Evolutionary conservation across 2,888 invertebrate genomes (phyloP).

Genomic region (Ernsta delagoae): DNA sequence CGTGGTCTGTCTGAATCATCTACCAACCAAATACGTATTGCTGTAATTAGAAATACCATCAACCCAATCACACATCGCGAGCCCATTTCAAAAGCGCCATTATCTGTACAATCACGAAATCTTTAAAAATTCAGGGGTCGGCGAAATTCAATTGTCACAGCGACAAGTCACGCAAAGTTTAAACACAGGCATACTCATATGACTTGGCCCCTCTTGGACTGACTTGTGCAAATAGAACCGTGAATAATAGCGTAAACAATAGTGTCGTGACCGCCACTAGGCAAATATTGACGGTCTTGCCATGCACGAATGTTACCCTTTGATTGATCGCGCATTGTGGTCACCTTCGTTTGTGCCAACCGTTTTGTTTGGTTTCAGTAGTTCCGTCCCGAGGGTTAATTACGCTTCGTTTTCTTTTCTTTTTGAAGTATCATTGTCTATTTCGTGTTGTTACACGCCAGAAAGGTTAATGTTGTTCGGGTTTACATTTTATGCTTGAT

Average conservation of each 20-base stretch:
- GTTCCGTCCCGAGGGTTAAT: slow-evolving; percentile 13
- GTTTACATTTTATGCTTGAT: too few relatives aligned
- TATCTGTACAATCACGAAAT: slow-evolving; percentile 47
- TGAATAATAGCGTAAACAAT: slow-evolving; percentile 77
- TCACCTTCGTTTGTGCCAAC: slow-evolving; percentile 44
- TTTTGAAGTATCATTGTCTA: neutral
- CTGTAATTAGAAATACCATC: neutral
- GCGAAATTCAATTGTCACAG: slow-evolving; percentile 65
- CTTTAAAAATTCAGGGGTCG: slow-evolving; percentile 52
- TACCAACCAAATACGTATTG: neutral
- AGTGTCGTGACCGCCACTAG: slow-evolving; percentile 67
- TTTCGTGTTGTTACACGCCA: neutral
- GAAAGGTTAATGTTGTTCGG: too few relatives aligned
- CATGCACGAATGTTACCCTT: slow-evolving; percentile 69
- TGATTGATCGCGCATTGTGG: slow-evolving; percentile 76
- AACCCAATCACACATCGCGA: slow-evolving; percentile 13
- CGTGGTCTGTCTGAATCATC: neutral
- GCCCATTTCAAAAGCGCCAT: slow-evolving; percentile 31
- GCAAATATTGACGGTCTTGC: slow-evolving; percentile 75
- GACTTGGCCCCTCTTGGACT: slow-evolving; percentile 44
- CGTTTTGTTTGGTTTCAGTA: slow-evolving; percentile 25
- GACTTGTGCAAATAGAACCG: slow-evolving; percentile 66
- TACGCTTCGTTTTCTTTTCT: slow-evolving; percentile 5
- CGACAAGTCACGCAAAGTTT: slow-evolving; percentile 71
- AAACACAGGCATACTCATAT: slow-evolving; percentile 47